These are phyloP conservation scores for Smittia sp. DNA, from an alignment of 2,888 invertebrate genomes.

Conservation along the genomic window DNA sequence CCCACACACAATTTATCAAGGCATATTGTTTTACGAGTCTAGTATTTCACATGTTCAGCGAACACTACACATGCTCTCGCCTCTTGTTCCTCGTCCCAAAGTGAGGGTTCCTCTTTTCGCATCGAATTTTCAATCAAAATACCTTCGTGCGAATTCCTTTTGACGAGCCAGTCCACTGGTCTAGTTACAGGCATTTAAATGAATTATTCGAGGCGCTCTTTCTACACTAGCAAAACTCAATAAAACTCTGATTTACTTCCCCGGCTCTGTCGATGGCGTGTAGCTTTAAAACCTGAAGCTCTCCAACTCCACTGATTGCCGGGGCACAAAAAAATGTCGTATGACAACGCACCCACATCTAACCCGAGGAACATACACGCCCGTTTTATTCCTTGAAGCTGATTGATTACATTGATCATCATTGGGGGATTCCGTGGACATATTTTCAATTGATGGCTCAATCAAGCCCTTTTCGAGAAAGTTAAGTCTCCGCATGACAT, in stretches of 20 bases:
- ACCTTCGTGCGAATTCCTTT: constrained; percentile 6
- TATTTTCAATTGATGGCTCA: constrained; percentile 21
- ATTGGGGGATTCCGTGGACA: constrained; percentile 20
- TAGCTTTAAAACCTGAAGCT: no score
- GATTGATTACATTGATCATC: constrained; percentile 41
- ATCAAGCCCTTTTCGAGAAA: not conserved
- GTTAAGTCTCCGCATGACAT: not conserved
- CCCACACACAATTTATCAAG: constrained; percentile 20
- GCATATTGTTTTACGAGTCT: constrained; percentile 6
- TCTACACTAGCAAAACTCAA: not conserved
- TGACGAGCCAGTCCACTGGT: not conserved
- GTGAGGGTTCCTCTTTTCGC: not conserved
- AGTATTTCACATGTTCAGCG: constrained; percentile 1
- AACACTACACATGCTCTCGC: not conserved
- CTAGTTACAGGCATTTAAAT: not conserved
- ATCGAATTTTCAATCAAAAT: constrained; percentile 16
- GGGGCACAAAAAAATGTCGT: not conserved
- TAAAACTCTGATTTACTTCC: not conserved
- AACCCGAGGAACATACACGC: not conserved
- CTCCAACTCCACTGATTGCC: no score
- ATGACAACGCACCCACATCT: constrained; percentile 34
- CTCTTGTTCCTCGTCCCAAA: not conserved
- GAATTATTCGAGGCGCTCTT: not conserved
- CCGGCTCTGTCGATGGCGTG: no score
- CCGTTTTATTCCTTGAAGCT: not conserved